Evolutionary conservation across 1,140 invertebrate genomes (phyloP).

Genomic region (Drosophila asahinai): DNA sequence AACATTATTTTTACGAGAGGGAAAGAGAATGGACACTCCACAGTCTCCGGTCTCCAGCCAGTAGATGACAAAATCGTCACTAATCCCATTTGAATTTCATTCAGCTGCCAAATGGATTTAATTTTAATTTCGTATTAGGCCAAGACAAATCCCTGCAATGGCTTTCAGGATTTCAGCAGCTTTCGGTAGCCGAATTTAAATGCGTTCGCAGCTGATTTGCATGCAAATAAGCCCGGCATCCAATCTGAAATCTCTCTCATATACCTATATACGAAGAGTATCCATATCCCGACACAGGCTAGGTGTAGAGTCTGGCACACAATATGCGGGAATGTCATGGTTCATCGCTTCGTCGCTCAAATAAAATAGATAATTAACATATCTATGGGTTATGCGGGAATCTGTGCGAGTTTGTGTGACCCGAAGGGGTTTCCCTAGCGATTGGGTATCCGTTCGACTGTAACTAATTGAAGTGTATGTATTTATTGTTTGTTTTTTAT

Average conservation of each 20-base stretch:
- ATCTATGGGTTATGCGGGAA: slow-evolving; percentile 32
- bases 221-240: slow-evolving; percentile 65
- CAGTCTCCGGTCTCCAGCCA: not conserved
- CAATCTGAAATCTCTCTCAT: slow-evolving; percentile 2
- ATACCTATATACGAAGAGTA: not conserved
- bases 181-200: slow-evolving; percentile 49
- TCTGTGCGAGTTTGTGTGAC: not conserved
- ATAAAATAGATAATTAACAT: slow-evolving; percentile 45
- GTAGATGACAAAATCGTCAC: slow-evolving; percentile 66
- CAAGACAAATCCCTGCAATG: slow-evolving; percentile 35
- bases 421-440: slow-evolving; percentile 15
- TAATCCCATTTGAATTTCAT: slow-evolving; percentile 75
- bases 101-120: slow-evolving; percentile 60
- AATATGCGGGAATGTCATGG: slow-evolving; percentile 37
- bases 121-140: slow-evolving; percentile 58
- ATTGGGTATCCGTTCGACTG: slow-evolving; percentile 20
- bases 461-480: slow-evolving; percentile 18
- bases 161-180: slow-evolving; percentile 9
- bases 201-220: slow-evolving; percentile 60
- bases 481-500: slow-evolving; percentile 1
- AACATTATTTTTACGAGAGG: slow-evolving; percentile 14
- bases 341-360: slow-evolving; percentile 26
- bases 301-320: slow-evolving; percentile 25
- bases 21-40: not conserved
- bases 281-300: not conserved